These are phyloP conservation scores for Pseudorasbora parva DNA, from an alignment of 2,113 vertebrate species.

Conservation along the genomic window DNA sequence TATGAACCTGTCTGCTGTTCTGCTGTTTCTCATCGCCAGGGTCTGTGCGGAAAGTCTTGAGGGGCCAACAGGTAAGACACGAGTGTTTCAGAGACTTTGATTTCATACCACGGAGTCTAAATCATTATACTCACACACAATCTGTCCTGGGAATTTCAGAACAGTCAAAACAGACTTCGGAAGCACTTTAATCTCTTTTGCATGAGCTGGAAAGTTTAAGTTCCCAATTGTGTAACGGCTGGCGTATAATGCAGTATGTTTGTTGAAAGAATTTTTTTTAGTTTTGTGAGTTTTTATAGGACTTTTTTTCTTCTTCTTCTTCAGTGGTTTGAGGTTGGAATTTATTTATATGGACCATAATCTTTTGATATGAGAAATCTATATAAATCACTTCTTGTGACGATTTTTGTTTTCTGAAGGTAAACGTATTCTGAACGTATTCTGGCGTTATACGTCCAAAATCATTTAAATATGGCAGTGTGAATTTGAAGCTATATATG, in stretches of 20 bases:
- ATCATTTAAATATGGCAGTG: neutral
- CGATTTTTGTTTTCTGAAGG: neutral
- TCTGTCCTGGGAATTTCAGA: neutral
- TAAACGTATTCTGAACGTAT: no score
- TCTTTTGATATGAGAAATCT: neutral
- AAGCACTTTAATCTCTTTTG: neutral
- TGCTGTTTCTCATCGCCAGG: constrained; percentile 70
- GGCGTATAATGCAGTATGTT: neutral
- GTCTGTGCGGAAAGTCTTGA: constrained; percentile 73
- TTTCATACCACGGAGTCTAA: neutral
- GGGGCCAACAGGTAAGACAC: constrained; percentile 75
- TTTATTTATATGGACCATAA: neutral
- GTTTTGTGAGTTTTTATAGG: neutral
- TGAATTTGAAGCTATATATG: neutral
- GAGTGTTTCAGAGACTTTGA: neutral
- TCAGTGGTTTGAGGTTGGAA: neutral
- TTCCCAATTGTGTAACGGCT: neutral
- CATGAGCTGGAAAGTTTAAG: neutral
- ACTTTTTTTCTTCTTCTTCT: neutral
- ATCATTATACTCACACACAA: neutral
- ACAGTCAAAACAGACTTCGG: neutral
- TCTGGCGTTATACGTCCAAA: neutral
- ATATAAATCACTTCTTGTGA: neutral
- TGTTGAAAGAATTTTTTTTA: neutral
- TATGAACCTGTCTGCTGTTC: constrained; percentile 66